Evolutionary conservation across 37 sponge, comb jelly and placozoan genomes (phyloP).

Genomic region (Dysidea cf. avara): DNA sequence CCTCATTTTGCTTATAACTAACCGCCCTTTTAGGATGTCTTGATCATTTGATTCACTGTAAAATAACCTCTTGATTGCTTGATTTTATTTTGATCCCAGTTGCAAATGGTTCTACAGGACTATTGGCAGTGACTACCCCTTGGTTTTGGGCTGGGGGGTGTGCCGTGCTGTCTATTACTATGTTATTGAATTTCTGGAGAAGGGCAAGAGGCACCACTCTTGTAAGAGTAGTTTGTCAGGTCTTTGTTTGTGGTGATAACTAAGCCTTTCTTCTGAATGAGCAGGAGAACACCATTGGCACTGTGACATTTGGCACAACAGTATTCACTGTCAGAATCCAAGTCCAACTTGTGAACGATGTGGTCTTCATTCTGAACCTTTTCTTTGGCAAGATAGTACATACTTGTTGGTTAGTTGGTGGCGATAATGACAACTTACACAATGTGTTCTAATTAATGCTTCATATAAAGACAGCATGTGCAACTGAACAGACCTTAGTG

Average conservation of each 20-base stretch:
- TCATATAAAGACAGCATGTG: no score
- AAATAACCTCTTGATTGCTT: no score
- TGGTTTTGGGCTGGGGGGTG: conserved; percentile 2
- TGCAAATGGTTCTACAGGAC: no score
- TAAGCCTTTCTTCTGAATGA: not conserved
- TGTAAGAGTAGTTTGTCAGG: conserved; percentile 1
- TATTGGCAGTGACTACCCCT: no score
- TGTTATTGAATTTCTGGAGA: conserved; percentile 7
- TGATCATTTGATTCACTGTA: no score
- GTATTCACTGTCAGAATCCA: conserved; percentile 58
- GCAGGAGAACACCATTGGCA: conserved; percentile 18
- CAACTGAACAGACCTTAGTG: no score
- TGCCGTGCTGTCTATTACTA: conserved; percentile 10
- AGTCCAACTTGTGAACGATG: conserved; percentile 38
- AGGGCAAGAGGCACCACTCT: conserved; percentile 4
- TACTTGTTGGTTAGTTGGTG: not conserved
- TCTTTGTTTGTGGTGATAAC: not conserved
- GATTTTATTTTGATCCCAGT: no score
- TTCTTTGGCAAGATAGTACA: conserved; percentile 83
- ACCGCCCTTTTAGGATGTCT: no score
- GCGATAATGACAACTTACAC: no score
- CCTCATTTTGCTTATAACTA: no score
- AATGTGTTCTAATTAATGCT: no score
- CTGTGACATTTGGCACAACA: not conserved
- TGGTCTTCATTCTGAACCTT: conserved; percentile 38